phyloP scores from a whole-genome alignment of 2,113 vertebrate genomes.

The Callionymus lyra region DNA sequence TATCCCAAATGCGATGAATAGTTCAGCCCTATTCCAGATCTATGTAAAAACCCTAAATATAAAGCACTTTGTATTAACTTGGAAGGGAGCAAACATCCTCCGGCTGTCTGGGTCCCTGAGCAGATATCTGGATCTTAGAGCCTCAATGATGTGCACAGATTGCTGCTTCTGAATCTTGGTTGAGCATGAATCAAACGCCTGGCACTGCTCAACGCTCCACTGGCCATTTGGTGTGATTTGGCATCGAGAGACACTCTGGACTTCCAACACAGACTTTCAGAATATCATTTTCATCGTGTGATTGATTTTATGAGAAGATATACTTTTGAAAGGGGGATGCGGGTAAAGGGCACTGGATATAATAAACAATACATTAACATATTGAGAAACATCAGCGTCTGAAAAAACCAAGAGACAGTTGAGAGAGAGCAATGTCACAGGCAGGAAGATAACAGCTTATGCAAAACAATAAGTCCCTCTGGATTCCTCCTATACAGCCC shows the following conservation, averaged over 20 bases:
- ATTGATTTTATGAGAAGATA: no score
- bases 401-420: no score
- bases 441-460: slow-evolving; percentile 40
- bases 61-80: no score
- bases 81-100: neutral
- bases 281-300: neutral
- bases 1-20: no score
- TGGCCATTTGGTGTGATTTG: slow-evolving; percentile 17
- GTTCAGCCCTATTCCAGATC: no score
- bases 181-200: slow-evolving; percentile 21
- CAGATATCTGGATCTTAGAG: slow-evolving; percentile 10
- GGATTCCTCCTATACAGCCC: slow-evolving; percentile 30
- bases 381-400: slow-evolving; percentile 11
- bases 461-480: slow-evolving; percentile 48
- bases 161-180: slow-evolving; percentile 9
- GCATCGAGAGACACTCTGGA: slow-evolving; percentile 11
- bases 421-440: slow-evolving; percentile 23
- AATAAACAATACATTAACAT: slow-evolving; percentile 46
- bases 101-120: slow-evolving; percentile 1
- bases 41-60: no score
- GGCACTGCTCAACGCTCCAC: neutral
- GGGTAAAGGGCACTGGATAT: slow-evolving; percentile 31
- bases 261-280: neutral
- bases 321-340: slow-evolving; percentile 14
- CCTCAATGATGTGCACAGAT: slow-evolving; percentile 15